phyloP scores from a whole-genome alignment of 2,113 vertebrate genomes.

The Serilophus lunatus region DNA sequence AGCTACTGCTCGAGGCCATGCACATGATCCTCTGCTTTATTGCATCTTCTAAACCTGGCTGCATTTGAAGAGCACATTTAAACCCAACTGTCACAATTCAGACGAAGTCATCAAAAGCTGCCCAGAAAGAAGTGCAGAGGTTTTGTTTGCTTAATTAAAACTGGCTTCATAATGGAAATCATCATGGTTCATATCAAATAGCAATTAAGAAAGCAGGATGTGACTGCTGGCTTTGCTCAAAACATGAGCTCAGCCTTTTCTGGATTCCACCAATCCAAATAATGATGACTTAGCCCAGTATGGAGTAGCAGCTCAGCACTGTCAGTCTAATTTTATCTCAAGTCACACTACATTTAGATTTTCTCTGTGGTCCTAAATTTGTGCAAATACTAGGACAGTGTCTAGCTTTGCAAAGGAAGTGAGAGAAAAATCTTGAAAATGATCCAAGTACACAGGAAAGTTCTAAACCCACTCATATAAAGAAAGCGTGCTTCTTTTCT shows the following conservation, averaged over 20 bases:
- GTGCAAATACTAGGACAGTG: neutral
- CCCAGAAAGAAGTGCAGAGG: neutral
- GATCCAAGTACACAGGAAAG: neutral
- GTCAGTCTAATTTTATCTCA: slow-evolving; percentile 12
- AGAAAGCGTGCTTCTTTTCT: neutral
- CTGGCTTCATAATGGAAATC: slow-evolving; percentile 4
- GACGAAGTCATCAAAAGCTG: neutral
- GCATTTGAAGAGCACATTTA: neutral
- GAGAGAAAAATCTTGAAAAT: neutral
- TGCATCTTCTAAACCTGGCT: neutral
- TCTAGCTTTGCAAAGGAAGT: neutral
- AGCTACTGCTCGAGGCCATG: neutral
- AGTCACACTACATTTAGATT: neutral
- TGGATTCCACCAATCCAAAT: slow-evolving; percentile 20
- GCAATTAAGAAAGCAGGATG: slow-evolving; percentile 51
- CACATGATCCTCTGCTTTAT: neutral
- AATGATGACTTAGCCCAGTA: neutral
- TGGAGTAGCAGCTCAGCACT: neutral
- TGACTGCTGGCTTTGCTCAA: slow-evolving; percentile 19
- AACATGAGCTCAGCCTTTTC: slow-evolving; percentile 21
- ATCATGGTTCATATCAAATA: slow-evolving; percentile 30
- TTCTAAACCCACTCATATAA: neutral
- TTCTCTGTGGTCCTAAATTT: neutral
- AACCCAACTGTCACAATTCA: neutral
- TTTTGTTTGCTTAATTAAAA: slow-evolving; percentile 58